Evolutionary conservation across 2,888 invertebrate genomes (phyloP).

Genomic region (Xestia ashworthii): DNA sequence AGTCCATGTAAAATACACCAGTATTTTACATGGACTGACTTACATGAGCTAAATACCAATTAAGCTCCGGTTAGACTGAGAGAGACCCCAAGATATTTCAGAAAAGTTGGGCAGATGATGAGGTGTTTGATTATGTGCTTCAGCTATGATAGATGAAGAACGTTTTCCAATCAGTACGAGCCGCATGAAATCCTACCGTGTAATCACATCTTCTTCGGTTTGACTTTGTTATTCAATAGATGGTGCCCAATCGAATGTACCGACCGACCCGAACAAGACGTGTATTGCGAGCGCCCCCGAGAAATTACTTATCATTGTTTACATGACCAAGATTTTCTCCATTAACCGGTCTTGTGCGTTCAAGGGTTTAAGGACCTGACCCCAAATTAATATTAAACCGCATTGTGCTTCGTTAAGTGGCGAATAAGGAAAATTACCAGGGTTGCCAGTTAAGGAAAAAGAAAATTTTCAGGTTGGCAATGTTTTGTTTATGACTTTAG

Average conservation of each 20-base stretch:
- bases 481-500: not conserved
- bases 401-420: slow-evolving; percentile 62
- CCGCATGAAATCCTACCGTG: not conserved
- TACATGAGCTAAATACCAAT: too few species aligned
- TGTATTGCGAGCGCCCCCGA: not conserved
- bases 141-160: not conserved
- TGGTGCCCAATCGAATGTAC: not conserved
- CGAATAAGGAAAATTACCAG: slow-evolving; percentile 62
- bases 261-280: not conserved
- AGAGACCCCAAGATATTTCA: too few species aligned
- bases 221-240: not conserved
- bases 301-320: slow-evolving; percentile 63
- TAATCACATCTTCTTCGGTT: not conserved
- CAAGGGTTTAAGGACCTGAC: slow-evolving; percentile 60
- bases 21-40: too few species aligned
- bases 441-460: slow-evolving; percentile 38
- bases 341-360: slow-evolving; percentile 60
- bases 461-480: not conserved
- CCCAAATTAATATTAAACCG: slow-evolving; percentile 69
- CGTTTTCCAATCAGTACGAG: not conserved
- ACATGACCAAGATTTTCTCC: slow-evolving; percentile 58
- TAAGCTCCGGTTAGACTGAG: too few species aligned
- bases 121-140: not conserved
- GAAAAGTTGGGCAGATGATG: not conserved
- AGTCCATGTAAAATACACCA: not conserved